Evolutionary conservation across 2,113 vertebrate species (phyloP).

Genomic region (Candoia aspera): DNA sequence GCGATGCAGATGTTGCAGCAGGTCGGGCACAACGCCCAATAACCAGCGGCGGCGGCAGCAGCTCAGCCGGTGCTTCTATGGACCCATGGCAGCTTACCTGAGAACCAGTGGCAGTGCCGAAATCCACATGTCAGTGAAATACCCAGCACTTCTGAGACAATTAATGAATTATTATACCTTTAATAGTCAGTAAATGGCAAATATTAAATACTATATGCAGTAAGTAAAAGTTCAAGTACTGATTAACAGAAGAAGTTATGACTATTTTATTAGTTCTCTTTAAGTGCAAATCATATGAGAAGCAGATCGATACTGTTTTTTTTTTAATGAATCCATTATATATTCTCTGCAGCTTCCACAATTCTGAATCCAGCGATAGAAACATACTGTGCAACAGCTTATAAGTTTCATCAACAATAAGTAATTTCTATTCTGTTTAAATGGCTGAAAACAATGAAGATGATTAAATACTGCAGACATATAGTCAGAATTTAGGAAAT

Average conservation of each 20-base stretch:
- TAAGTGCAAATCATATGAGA: constrained; percentile 30
- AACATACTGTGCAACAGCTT: constrained; percentile 79
- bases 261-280: constrained; percentile 35
- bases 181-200: neutral
- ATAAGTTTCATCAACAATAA: constrained; percentile 76
- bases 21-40: no score
- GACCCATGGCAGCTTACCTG: no score
- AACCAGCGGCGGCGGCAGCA: no score
- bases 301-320: constrained; percentile 42
- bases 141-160: neutral
- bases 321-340: constrained; percentile 61
- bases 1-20: no score
- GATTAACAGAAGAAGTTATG: constrained; percentile 30
- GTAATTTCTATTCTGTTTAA: constrained; percentile 80
- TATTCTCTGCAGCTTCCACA: constrained; percentile 62
- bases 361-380: constrained; percentile 65
- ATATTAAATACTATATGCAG: constrained; percentile 33
- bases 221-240: neutral
- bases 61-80: no score
- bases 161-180: neutral
- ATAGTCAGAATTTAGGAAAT: constrained; percentile 70
- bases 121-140: no score
- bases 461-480: constrained; percentile 76
- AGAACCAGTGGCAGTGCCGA: no score
- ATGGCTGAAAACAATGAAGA: constrained; percentile 76